These are phyloP conservation scores for Anas bahamensis DNA, from an alignment of 2,797 vertebrate species.

Conservation along the genomic window DNA sequence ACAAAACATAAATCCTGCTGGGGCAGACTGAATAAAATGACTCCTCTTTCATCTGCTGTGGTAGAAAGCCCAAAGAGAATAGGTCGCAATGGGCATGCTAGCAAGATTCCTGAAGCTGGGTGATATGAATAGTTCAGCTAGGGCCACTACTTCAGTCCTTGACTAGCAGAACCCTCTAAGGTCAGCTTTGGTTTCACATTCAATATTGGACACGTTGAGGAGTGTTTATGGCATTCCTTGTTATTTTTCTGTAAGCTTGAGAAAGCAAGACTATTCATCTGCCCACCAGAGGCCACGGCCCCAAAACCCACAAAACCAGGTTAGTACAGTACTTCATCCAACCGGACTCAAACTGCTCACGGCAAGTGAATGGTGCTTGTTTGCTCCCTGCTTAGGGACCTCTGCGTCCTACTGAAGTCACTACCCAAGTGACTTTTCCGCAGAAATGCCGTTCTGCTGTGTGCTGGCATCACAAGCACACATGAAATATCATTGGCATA, in stretches of 20 bases:
- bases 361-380: background rate
- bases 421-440: background rate
- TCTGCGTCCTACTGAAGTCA: background rate
- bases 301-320: background rate
- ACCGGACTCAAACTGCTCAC: background rate
- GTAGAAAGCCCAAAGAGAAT: background rate
- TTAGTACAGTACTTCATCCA: background rate
- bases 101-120: background rate
- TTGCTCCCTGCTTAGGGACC: background rate
- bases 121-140: background rate
- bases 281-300: accelerated
- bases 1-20: background rate
- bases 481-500: background rate
- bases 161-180: background rate
- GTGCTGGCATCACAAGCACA: background rate
- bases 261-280: background rate
- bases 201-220: background rate
- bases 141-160: background rate
- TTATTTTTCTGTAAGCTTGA: background rate
- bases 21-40: background rate
- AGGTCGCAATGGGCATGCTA: background rate
- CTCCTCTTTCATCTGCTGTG: background rate
- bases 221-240: background rate
- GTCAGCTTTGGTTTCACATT: background rate
- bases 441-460: accelerated